These are phyloP conservation scores for Leptinotarsa tumamoca DNA, from an alignment of 2,888 invertebrate genomes.

Conservation along the genomic window DNA sequence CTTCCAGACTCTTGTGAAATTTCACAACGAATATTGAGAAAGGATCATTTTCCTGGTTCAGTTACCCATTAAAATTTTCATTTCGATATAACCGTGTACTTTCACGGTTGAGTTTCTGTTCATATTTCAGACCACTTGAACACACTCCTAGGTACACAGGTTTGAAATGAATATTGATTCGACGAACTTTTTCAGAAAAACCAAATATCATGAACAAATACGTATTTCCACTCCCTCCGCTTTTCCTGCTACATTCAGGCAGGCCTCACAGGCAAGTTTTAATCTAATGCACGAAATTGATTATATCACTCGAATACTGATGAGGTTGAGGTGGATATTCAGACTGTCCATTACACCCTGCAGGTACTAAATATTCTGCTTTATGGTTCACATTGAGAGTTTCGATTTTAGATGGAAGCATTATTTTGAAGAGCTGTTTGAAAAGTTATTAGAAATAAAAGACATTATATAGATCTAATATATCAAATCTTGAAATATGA, in stretches of 20 bases:
- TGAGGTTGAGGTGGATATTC: background rate
- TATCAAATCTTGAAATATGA: too few relatives aligned
- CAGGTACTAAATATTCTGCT: background rate
- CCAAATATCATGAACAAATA: background rate
- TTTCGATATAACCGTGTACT: background rate
- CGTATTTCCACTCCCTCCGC: background rate
- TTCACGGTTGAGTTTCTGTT: background rate
- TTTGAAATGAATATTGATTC: background rate
- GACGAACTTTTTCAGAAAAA: background rate
- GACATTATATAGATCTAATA: too few relatives aligned
- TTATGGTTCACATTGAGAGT: background rate
- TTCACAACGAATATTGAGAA: too few relatives aligned
- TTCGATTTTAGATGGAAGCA: background rate
- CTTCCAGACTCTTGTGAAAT: too few relatives aligned
- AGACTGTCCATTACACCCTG: background rate
- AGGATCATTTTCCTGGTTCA: too few relatives aligned
- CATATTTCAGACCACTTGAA: background rate
- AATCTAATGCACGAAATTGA: background rate
- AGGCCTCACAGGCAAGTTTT: background rate
- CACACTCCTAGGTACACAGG: background rate
- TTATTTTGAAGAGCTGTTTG: background rate
- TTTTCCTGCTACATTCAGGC: background rate
- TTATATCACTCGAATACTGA: background rate
- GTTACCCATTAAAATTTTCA: too few relatives aligned
- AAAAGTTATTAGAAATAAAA: too few relatives aligned